A percentile compares a stretch with the other conserved stretches of the same genome.
Conservation (phyloP, 2,113 vertebrate species). For the Delphinus delphis region DNA sequence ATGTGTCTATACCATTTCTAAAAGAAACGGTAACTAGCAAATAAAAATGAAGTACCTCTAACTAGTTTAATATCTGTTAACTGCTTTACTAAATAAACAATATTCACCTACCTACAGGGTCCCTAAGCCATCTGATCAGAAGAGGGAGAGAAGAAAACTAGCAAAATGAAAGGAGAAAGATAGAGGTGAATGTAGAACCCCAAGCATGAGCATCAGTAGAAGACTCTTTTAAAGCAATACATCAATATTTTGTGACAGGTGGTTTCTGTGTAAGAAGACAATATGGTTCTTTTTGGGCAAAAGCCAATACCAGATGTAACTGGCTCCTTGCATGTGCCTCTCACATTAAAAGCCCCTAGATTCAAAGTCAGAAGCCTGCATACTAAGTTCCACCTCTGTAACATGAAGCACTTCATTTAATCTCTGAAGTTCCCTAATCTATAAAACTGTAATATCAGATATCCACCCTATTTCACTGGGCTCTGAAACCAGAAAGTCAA, state of each 20-base stretch:
- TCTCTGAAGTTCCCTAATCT: neutral
- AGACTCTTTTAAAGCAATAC: neutral
- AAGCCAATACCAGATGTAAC: neutral
- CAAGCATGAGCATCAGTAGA: neutral
- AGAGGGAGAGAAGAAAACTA: slow-evolving; percentile 17
- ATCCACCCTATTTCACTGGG: slow-evolving; percentile 18
- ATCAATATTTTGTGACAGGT: slow-evolving; percentile 15
- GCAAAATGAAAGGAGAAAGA: slow-evolving; percentile 1
- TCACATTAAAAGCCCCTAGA: neutral
- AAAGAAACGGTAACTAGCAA: neutral
- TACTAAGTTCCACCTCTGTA: slow-evolving; percentile 1
- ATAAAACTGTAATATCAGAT: slow-evolving; percentile 1
- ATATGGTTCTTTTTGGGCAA: neutral
- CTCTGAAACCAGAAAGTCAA: neutral
- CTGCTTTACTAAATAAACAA: slow-evolving; percentile 32
- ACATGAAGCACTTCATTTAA: neutral
- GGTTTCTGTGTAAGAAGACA: neutral
- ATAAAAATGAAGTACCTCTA: neutral
- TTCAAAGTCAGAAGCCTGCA: neutral
- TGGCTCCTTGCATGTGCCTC: neutral
- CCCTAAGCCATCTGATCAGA: neutral
- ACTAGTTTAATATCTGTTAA: slow-evolving; percentile 11
- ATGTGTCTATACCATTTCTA: neutral
- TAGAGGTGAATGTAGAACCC: neutral
- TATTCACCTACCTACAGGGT: neutral